A percentile compares a stretch with the other conserved stretches of the same genome.
Evolutionary conservation across 2,797 vertebrate species (phyloP).

Genomic region (Lepus townsendii): DNA sequence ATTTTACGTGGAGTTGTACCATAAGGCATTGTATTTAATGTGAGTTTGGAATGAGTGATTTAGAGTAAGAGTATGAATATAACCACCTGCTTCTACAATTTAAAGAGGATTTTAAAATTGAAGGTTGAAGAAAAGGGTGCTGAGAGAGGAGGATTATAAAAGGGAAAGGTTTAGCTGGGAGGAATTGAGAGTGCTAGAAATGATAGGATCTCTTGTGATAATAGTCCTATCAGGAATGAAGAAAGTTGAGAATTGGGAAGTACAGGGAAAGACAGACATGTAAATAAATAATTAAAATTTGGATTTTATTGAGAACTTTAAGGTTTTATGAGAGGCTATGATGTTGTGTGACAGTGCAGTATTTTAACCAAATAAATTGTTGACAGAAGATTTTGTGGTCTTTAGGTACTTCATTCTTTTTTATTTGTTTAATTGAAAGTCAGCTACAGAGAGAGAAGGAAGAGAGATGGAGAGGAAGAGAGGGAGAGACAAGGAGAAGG

Average conservation of each 20-base stretch:
- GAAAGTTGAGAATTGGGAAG: conserved; percentile 37
- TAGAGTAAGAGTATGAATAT: neutral
- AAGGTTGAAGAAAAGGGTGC: neutral
- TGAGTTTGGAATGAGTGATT: neutral
- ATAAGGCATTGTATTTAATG: neutral
- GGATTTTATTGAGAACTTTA: conserved; percentile 29
- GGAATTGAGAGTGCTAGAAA: conserved; percentile 27
- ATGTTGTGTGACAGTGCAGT: neutral
- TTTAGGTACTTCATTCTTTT: neutral
- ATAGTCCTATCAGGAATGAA: neutral
- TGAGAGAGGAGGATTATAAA: neutral
- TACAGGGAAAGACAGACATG: neutral
- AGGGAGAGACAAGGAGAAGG: too few species aligned
- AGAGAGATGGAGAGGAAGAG: too few species aligned
- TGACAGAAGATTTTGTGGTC: conserved; percentile 47
- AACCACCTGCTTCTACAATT: neutral
- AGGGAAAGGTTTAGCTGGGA: neutral
- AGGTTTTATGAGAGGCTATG: neutral
- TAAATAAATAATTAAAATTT: conserved; percentile 46
- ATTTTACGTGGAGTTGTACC: neutral
- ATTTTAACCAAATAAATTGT: conserved; percentile 45
- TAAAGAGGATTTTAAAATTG: conserved; percentile 59
- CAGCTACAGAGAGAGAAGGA: too few species aligned
- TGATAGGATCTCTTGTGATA: neutral
- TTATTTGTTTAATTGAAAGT: too few species aligned